Evolutionary conservation across 1,140 invertebrate species (phyloP).

Genomic region (Coelopa frigida): DNA sequence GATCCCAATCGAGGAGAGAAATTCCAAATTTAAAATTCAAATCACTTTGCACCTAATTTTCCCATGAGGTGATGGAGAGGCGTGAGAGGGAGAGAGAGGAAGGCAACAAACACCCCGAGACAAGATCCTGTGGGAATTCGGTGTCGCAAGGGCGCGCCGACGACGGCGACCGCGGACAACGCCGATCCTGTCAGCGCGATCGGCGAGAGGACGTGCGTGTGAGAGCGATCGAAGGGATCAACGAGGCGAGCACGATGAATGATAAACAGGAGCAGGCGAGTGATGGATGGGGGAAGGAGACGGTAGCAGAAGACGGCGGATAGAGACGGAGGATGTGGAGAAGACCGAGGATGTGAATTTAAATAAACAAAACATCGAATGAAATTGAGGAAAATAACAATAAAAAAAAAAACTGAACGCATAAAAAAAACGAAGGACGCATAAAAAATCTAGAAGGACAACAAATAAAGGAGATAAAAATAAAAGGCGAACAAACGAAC

Average conservation of each 20-base stretch:
- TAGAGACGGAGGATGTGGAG: too few relatives aligned
- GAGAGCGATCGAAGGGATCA: too few relatives aligned
- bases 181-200: too few relatives aligned
- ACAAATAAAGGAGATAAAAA: neutral
- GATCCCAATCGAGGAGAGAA: slow-evolving; percentile 1
- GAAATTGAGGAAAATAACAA: neutral
- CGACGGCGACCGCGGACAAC: too few relatives aligned
- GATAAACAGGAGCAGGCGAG: too few relatives aligned
- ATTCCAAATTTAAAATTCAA: slow-evolving; percentile 10
- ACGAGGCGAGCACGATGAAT: too few relatives aligned
- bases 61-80: neutral
- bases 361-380: too few relatives aligned
- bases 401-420: neutral
- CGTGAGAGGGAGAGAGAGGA: neutral
- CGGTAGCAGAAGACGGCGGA: too few relatives aligned
- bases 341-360: too few relatives aligned
- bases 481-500: neutral
- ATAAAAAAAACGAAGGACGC: neutral
- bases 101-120: too few relatives aligned
- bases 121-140: slow-evolving; percentile 8
- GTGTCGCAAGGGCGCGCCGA: neutral
- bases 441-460: neutral
- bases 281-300: too few relatives aligned
- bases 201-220: too few relatives aligned
- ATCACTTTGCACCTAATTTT: slow-evolving; percentile 7